Conservation (phyloP, 2,888 invertebrate species). For the Tenodera sinensis region DNA sequence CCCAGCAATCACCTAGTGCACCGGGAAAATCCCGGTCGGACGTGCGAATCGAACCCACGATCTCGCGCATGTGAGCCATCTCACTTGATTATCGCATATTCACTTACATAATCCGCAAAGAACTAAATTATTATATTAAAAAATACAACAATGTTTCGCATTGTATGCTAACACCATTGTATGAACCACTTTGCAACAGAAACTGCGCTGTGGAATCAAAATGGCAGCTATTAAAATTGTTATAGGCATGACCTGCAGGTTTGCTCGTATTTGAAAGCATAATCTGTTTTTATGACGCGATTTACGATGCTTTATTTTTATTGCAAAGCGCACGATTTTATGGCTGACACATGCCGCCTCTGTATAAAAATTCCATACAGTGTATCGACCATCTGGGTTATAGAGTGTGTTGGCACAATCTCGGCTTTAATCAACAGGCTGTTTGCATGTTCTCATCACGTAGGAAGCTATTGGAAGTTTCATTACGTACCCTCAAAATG, state of each 20-base stretch:
- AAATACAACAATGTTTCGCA: no score
- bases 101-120: no score
- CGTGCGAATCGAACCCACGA: no score
- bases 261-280: not conserved
- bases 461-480: no score
- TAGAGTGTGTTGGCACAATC: not conserved
- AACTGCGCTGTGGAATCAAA: not conserved
- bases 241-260: not conserved
- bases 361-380: not conserved
- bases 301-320: not conserved
- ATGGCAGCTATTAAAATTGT: not conserved
- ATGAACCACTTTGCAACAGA: not conserved
- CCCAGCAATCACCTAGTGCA: no score
- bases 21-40: no score
- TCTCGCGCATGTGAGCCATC: no score
- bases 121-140: no score
- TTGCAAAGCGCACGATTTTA: not conserved
- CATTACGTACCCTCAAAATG: no score
- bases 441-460: no score
- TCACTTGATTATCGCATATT: no score
- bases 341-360: not conserved
- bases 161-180: not conserved
- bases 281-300: not conserved
- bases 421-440: no score
- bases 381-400: not conserved